Evolutionary conservation across 2,113 vertebrate species (phyloP).

Genomic region (Synchiropus splendidus): DNA sequence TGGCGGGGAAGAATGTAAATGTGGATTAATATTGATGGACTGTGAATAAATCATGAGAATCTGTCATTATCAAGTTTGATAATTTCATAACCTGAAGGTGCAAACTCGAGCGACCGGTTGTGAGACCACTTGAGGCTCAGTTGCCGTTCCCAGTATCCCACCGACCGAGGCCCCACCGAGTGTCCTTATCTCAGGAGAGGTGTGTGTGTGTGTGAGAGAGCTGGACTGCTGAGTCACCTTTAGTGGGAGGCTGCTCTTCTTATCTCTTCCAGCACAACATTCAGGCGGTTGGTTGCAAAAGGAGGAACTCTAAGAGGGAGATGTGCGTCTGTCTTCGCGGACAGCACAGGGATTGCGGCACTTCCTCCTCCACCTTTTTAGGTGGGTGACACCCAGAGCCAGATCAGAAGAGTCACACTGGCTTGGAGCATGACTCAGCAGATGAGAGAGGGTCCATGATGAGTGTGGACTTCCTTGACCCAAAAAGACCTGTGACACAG

Average conservation of each 20-base stretch:
- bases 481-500: too few relatives aligned
- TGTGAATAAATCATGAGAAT: slow-evolving; percentile 58
- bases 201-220: slow-evolving; percentile 17
- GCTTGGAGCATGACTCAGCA: too few relatives aligned
- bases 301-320: slow-evolving; percentile 57
- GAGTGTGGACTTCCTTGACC: too few relatives aligned
- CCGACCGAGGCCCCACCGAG: slow-evolving; percentile 28
- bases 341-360: slow-evolving; percentile 41
- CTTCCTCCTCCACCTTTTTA: slow-evolving; percentile 38
- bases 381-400: too few relatives aligned
- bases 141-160: slow-evolving; percentile 41
- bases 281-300: slow-evolving; percentile 65
- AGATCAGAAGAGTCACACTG: too few relatives aligned
- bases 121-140: too few relatives aligned
- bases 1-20: too few relatives aligned
- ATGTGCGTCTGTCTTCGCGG: slow-evolving; percentile 39
- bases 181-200: slow-evolving; percentile 63
- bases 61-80: slow-evolving; percentile 18
- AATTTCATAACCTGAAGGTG: too few relatives aligned
- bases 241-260: slow-evolving; percentile 62
- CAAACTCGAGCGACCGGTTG: too few relatives aligned
- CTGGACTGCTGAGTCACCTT: slow-evolving; percentile 70
- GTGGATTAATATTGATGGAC: slow-evolving; percentile 61
- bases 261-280: slow-evolving; percentile 59
- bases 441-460: too few relatives aligned